Conservation (phyloP, 2,888 invertebrate species). For the Ophion slaviceki region DNA sequence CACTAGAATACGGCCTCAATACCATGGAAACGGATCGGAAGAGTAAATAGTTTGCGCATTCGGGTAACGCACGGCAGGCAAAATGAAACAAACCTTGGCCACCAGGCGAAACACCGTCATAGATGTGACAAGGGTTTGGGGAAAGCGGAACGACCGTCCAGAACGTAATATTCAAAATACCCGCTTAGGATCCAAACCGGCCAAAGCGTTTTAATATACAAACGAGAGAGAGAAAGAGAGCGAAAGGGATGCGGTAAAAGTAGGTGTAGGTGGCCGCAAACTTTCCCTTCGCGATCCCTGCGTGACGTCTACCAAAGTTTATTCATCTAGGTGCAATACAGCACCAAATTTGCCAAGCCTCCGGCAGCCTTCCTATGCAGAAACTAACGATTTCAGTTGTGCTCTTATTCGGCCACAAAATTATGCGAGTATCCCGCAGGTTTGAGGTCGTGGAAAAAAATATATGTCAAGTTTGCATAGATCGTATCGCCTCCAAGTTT, state of each 20-base stretch:
- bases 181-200: neutral
- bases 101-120: too few relatives aligned
- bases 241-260: constrained; percentile 36
- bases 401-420: constrained; percentile 36
- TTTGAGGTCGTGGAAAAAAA: constrained; percentile 40
- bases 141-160: neutral
- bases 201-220: neutral
- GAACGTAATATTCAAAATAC: neutral
- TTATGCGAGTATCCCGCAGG: constrained; percentile 54
- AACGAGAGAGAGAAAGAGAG: neutral
- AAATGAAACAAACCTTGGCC: too few relatives aligned
- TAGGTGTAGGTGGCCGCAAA: constrained; percentile 49
- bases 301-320: constrained; percentile 3
- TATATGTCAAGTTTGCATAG: constrained; percentile 11
- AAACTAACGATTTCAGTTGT: constrained; percentile 2
- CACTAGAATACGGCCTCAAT: too few relatives aligned
- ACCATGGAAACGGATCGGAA: too few relatives aligned
- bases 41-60: too few relatives aligned
- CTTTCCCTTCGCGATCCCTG: constrained; percentile 17
- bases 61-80: too few relatives aligned
- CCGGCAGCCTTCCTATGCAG: neutral
- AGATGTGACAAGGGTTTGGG: neutral
- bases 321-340: neutral
- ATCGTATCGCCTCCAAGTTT: constrained; percentile 36
- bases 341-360: neutral